phyloP scores from a whole-genome alignment of 2,113 vertebrate species.

The Daboia siamensis region DNA sequence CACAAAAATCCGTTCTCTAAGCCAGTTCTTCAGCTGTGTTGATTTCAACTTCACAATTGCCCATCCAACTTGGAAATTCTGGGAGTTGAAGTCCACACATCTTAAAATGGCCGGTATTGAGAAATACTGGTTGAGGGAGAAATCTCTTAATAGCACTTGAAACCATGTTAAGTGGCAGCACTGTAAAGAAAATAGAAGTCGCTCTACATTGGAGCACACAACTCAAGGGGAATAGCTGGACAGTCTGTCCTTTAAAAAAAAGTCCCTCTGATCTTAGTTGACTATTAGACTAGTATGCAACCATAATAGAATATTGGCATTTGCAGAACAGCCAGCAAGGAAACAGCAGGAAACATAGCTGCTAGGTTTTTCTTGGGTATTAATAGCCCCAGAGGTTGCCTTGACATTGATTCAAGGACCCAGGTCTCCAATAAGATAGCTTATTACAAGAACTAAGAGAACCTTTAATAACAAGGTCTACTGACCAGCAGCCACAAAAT shows the following conservation, averaged over 20 bases:
- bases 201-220: not conserved
- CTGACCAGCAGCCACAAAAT: not conserved
- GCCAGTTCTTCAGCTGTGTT: not conserved
- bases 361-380: not conserved
- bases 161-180: conserved; percentile 18
- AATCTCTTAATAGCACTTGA: conserved; percentile 12
- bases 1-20: conserved; percentile 28
- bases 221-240: not conserved
- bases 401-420: not conserved
- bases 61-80: not conserved
- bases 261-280: not conserved
- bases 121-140: not conserved
- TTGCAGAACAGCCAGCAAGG: not conserved
- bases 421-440: not conserved
- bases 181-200: not conserved
- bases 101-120: not conserved
- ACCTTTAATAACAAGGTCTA: not conserved
- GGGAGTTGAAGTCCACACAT: not conserved
- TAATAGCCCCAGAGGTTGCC: not conserved
- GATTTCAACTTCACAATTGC: not conserved
- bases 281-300: not conserved
- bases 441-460: not conserved
- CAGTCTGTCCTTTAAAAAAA: not conserved
- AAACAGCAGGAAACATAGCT: not conserved
- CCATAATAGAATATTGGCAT: not conserved